Percentiles rank a stretch among this genome's conserved stretches.
Evolutionary conservation across 2,113 vertebrate genomes (phyloP).

Genomic region (Corapipo altera): DNA sequence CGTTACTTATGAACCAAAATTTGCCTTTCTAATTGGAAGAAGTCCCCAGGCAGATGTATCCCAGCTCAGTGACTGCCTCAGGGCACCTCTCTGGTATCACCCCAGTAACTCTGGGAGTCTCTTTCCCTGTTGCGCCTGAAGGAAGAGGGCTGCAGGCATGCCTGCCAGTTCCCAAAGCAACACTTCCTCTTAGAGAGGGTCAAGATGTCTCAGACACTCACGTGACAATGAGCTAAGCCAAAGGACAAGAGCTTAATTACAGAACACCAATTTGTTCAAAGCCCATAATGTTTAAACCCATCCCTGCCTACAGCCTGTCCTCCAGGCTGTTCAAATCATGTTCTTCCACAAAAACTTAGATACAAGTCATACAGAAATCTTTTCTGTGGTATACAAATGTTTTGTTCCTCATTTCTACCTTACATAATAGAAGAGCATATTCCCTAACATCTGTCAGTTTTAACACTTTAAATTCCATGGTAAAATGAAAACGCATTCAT

Average conservation of each 20-base stretch:
- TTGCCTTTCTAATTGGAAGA: neutral
- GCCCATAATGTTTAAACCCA: neutral
- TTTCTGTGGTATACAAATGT: neutral
- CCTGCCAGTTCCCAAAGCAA: neutral
- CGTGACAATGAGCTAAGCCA: neutral
- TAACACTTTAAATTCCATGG: neutral
- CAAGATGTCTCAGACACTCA: neutral
- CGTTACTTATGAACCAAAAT: neutral
- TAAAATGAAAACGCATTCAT: neutral
- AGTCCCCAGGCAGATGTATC: neutral
- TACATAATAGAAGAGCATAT: neutral
- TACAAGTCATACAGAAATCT: neutral
- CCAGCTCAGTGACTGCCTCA: neutral
- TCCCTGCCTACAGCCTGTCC: neutral
- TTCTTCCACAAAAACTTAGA: neutral
- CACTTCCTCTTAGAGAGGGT: neutral
- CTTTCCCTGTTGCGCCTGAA: neutral
- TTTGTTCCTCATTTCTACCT: neutral
- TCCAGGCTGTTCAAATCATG: neutral
- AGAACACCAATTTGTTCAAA: neutral
- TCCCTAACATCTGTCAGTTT: neutral
- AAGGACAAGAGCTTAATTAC: neutral
- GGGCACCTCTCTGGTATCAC: neutral
- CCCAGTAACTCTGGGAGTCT: neutral
- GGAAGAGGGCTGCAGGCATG: neutral